phyloP scores from a whole-genome alignment of 1,140 invertebrate species.

The Bombus haemorrhoidalis region DNA sequence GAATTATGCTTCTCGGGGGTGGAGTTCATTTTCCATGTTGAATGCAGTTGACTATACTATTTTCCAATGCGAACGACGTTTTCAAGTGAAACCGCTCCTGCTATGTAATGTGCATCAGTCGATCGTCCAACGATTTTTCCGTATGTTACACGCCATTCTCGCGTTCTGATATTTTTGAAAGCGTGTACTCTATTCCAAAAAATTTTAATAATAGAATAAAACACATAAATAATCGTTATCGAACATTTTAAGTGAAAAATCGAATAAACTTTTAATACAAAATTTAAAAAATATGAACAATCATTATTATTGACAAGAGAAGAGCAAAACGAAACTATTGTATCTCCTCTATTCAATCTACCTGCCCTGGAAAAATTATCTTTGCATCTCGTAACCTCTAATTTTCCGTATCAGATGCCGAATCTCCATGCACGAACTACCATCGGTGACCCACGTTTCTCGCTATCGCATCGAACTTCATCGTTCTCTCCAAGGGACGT shows the following conservation, averaged over 20 bases:
- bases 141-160: background rate
- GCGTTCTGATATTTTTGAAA: background rate
- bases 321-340: background rate
- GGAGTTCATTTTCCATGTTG: background rate
- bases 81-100: background rate
- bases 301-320: too few relatives aligned
- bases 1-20: conserved; percentile 65
- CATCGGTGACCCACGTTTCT: conserved; percentile 7
- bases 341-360: background rate
- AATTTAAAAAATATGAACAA: too few relatives aligned
- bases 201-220: background rate
- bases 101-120: background rate
- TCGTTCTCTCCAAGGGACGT: background rate
- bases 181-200: too few relatives aligned
- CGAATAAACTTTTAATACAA: too few relatives aligned
- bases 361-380: background rate
- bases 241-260: background rate
- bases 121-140: background rate
- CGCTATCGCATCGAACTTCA: background rate
- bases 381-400: background rate
- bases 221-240: background rate
- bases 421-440: background rate
- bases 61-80: background rate
- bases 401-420: background rate
- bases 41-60: conserved; percentile 16